Percentiles rank a stretch among this genome's conserved stretches.
These are phyloP conservation scores for Erebia ligea DNA, from an alignment of 2,888 invertebrate genomes.

Conservation along the genomic window DNA sequence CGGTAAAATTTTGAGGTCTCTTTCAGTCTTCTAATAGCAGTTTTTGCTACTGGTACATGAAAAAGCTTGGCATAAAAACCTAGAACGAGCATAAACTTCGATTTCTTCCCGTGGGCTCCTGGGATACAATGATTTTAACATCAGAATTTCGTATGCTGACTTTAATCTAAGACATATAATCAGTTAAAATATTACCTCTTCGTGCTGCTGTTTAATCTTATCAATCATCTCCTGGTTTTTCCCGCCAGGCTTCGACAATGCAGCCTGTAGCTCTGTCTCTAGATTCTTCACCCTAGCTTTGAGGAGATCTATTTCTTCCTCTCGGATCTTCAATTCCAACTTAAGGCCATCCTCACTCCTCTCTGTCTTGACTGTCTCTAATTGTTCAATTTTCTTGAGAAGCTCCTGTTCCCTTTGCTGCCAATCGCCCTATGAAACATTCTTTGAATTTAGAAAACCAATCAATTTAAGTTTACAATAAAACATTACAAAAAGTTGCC, in stretches of 20 bases:
- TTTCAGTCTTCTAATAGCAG: too few species aligned
- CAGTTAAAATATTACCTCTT: slow-evolving; percentile 60
- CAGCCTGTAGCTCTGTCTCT: slow-evolving; percentile 76
- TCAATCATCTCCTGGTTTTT: slow-evolving; percentile 80
- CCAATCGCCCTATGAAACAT: slow-evolving; percentile 61
- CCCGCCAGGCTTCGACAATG: slow-evolving; percentile 70
- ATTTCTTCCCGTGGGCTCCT: background rate
- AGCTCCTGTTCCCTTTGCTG: slow-evolving; percentile 68
- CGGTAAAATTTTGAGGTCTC: background rate
- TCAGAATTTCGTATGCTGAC: background rate
- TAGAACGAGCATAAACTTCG: too few species aligned
- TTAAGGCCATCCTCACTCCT: slow-evolving; percentile 63
- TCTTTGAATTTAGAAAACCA: background rate
- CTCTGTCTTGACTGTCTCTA: slow-evolving; percentile 66
- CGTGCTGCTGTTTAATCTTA: slow-evolving; percentile 77
- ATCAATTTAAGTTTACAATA: background rate
- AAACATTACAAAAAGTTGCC: too few species aligned
- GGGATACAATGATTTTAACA: background rate
- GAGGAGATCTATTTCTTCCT: slow-evolving; percentile 79
- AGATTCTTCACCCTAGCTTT: slow-evolving; percentile 75
- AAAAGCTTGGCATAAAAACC: too few species aligned
- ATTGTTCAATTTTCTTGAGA: slow-evolving; percentile 68
- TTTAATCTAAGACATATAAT: background rate
- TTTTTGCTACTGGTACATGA: too few species aligned
- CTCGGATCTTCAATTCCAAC: slow-evolving; percentile 75